Base-by-base conservation (phyloP, 1,140 invertebrate genomes). In the Thalassaphorura encarpata region DNA sequence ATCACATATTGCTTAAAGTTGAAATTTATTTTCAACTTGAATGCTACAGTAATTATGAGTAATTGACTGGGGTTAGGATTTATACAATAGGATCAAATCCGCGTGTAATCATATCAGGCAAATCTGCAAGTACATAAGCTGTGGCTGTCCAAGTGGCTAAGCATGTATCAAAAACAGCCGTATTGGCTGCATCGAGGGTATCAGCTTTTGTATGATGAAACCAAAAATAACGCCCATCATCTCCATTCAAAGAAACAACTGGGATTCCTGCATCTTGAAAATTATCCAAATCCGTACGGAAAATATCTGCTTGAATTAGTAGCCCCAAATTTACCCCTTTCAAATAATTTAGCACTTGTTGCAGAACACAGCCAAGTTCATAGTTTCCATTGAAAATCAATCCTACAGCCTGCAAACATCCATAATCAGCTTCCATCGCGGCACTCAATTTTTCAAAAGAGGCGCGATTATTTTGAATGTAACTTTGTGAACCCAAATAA, bases 111-210 rank as follows among this genome's bases (percentile, higher is more conserved):
- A 26, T 15, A 18, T 58, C 42, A 43, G 26, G 33, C 41, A 61
- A 41, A 42, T 62, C 61, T 23, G 61, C 56, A 4, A 62, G 19
- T 24, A 62, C 75, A 64, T 81, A 89, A 36, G 85, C 71, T 2
- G 80, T 76, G 1, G 80, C 75, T 18, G 86, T 80, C 78, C 84
- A 89, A 42, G 88, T 69, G 6, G 84, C 85, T 19, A 83, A 76
- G 54, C 78, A 78, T 58, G 77, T n/a, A 18, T 73, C 68, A 60
- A 76, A 62, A 16, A 62, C 54, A 18, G 58, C 43, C 11, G 69
- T 64, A 47, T 73, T 57, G 53, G 72, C 66, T 1, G 73, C 69
- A 21, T 70, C 69, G 66, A 75, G 71, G 15, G 71, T 53, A 45
- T 63, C 58, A 23, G 56, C 53, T 2, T 49, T 33, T 36, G 64